Conservation (phyloP, 2,797 vertebrate genomes). For the Eulemur coronatus region DNA sequence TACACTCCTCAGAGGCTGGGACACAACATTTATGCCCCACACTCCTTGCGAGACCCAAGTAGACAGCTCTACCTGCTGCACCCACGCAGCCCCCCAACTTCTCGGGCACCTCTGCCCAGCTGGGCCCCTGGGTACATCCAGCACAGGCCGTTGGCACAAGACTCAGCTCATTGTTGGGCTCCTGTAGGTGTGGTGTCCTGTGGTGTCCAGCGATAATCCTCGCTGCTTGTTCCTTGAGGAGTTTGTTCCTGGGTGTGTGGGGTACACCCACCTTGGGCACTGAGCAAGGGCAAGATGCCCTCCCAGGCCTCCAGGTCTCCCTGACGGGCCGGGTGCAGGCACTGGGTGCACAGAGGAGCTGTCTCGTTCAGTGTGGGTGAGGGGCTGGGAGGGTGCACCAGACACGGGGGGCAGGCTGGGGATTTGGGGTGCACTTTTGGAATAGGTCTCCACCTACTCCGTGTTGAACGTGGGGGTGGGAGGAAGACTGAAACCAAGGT, state of each 20-base stretch:
- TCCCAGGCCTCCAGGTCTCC: background rate
- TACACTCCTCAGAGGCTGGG: background rate
- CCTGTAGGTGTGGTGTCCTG: fast-evolving
- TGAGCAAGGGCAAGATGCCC: background rate
- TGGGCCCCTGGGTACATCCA: fast-evolving
- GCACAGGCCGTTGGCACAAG: background rate
- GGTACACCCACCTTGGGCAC: background rate
- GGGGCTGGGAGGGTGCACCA: too few relatives aligned
- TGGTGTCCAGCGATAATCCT: too few relatives aligned
- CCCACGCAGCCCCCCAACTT: background rate
- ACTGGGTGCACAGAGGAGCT: background rate
- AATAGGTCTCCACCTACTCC: fast-evolving
- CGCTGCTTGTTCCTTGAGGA: too few relatives aligned
- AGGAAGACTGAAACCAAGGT: background rate
- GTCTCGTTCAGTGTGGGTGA: background rate
- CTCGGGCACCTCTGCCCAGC: fast-evolving
- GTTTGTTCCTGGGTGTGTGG: background rate
- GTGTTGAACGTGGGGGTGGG: background rate
- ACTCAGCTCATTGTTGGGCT: fast-evolving
- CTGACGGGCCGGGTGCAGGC: background rate
- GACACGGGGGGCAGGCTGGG: background rate
- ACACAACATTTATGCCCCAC: background rate
- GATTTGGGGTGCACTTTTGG: background rate
- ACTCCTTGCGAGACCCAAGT: background rate
- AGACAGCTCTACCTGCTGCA: background rate